Evolutionary conservation across 2,113 vertebrate species (phyloP), one percentile per base, ranked within the genome.

Genomic region (Eolophus roseicapilla): DNA sequence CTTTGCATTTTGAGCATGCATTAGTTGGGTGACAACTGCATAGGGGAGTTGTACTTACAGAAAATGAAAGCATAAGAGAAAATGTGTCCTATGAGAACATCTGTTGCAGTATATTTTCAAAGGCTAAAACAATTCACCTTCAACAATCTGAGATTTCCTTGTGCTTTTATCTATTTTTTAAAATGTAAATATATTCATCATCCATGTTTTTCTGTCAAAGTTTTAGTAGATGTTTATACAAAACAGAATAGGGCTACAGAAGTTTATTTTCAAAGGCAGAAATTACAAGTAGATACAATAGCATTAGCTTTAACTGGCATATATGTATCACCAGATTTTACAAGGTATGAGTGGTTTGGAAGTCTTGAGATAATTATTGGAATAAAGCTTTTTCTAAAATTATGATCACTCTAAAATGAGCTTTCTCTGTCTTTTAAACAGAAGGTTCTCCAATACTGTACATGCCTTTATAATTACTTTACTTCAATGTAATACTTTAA

Each of bases 401-500:
- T 73, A 88, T 43, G 28, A 86, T 82, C 55, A 63, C 73, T 90
- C 77, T 89, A 91, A 96, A 92, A 80, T 76, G 82, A 96, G 33
- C 35, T 23, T 71, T 96, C 74, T 85, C 87, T 91, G 76, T 59
- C 69, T 95, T 95, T 95, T 82, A 94, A 97, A 96, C 94, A 97
- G 97, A 74, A 90, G 85, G 93, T 95, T 96, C 91, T 93, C 80
- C 92, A 91, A 94, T 97, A 97, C 88, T 96, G 93, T 95, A 97
- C 91, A 68, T 94, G 89, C 84, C 95, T 96, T 97, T 97, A 97
- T 98, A 98, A 98, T 97, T 97, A 98, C 96, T 97, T 97, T 93
- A 96, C 78, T 97, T 98, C 92, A 97, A 91, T 97, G 95, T 94
- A 97, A 97, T 98, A 97, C 96, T 98, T 97, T 97, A 98, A 98